Evolutionary conservation across 92 coral and sea anemone genomes (phyloP).

Genomic region (Epizoanthus illoricatus): DNA sequence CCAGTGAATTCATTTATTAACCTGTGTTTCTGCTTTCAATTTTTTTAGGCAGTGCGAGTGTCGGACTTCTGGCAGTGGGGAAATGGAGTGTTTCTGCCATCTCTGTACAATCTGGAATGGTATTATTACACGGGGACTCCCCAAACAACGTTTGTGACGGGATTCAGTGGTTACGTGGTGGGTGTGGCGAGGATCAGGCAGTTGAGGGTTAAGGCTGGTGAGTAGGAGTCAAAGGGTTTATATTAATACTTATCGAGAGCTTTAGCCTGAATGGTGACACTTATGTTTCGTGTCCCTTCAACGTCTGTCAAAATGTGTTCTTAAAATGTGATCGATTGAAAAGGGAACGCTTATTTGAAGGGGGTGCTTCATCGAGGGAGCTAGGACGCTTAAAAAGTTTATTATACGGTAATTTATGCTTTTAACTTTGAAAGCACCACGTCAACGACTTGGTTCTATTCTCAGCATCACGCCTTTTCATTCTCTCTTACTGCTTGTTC

Average conservation of each 20-base stretch:
- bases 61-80: conserved; percentile 88
- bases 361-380: too few relatives aligned
- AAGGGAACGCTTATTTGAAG: too few relatives aligned
- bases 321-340: too few relatives aligned
- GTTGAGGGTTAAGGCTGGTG: conserved; percentile 65
- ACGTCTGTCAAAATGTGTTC: too few relatives aligned
- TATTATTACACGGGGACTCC: conserved; percentile 73
- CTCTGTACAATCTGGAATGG: conserved; percentile 76
- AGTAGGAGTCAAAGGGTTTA: background rate
- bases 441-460: background rate
- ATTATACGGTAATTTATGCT: too few relatives aligned
- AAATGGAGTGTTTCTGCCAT: conserved; percentile 65
- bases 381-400: too few relatives aligned
- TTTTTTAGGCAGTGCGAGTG: conserved; percentile 51
- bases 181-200: conserved; percentile 87
- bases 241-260: too few relatives aligned
- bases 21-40: background rate
- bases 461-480: background rate
- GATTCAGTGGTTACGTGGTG: conserved; percentile 77
- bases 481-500: background rate
- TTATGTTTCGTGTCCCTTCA: too few relatives aligned
- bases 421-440: too few relatives aligned
- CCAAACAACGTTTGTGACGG: conserved; percentile 62
- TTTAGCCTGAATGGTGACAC: too few relatives aligned
- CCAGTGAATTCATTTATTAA: background rate